Evolutionary conservation across 2,888 invertebrate species (phyloP).

Genomic region (Agrochola litura): DNA sequence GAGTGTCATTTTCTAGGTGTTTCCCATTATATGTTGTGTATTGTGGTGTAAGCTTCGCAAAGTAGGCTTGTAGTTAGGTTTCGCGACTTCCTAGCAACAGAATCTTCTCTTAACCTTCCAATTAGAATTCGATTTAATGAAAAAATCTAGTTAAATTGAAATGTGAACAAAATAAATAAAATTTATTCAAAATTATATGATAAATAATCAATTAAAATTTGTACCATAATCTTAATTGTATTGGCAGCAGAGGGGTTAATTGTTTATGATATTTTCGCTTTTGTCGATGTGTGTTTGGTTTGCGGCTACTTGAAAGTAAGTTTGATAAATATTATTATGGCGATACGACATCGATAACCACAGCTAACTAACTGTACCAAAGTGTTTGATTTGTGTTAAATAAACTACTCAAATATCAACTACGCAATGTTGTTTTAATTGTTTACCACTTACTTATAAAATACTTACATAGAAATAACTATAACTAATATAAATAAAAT

Average conservation of each 20-base stretch:
- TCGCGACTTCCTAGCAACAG: constrained; percentile 88
- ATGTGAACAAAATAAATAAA: constrained; percentile 81
- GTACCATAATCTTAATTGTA: constrained; percentile 65
- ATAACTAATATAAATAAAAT: constrained; percentile 55
- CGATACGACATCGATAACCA: constrained; percentile 82
- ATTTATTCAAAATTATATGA: constrained; percentile 69
- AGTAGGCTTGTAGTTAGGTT: constrained; percentile 88
- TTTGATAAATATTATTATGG: constrained; percentile 76
- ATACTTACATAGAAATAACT: constrained; percentile 31
- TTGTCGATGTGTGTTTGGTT: constrained; percentile 82
- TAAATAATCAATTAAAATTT: constrained; percentile 66
- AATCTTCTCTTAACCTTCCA: constrained; percentile 88
- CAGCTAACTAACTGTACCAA: constrained; percentile 90
- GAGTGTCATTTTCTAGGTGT: constrained; percentile 86
- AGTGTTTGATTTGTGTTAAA: constrained; percentile 91
- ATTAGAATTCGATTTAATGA: constrained; percentile 82
- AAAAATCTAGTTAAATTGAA: constrained; percentile 77
- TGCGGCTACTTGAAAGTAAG: constrained; percentile 79
- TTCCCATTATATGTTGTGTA: constrained; percentile 87
- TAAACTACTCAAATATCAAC: constrained; percentile 90
- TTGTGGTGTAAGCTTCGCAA: constrained; percentile 87
- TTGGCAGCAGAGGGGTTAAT: constrained; percentile 68
- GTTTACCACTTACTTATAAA: constrained; percentile 25
- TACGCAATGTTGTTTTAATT: constrained; percentile 81
- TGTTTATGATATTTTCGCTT: constrained; percentile 80